phyloP scores from a whole-genome alignment of 2,888 invertebrate genomes.

The Acleris sparsana region DNA sequence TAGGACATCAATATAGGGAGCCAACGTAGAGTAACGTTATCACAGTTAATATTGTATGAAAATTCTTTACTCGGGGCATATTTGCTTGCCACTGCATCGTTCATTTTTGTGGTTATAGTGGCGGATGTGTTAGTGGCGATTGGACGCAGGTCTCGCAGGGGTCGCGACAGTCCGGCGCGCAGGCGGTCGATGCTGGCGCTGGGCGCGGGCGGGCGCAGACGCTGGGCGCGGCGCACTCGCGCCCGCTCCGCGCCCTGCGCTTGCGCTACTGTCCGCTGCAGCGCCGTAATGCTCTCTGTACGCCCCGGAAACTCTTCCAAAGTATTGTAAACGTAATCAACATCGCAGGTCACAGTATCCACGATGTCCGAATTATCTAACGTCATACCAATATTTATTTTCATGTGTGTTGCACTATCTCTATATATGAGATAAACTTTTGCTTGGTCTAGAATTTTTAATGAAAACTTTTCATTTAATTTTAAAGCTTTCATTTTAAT shows the following conservation, averaged over 20 bases:
- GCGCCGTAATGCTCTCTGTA: conserved; percentile 65
- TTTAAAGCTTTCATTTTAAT: conserved; percentile 77
- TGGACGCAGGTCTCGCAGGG: conserved; percentile 53
- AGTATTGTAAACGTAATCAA: conserved; percentile 58
- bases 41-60: conserved; percentile 3
- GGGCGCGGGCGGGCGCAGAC: conserved; percentile 47
- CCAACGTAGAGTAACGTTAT: conserved; percentile 12
- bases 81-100: background rate
- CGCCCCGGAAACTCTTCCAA: conserved; percentile 53
- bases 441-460: conserved; percentile 72
- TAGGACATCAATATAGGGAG: background rate
- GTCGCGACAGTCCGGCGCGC: conserved; percentile 53
- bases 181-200: conserved; percentile 59
- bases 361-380: conserved; percentile 79
- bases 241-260: conserved; percentile 59
- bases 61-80: conserved; percentile 3
- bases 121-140: conserved; percentile 40
- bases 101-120: background rate
- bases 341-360: conserved; percentile 66
- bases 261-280: conserved; percentile 64
- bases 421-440: conserved; percentile 68
- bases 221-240: conserved; percentile 56
- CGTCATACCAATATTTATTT: conserved; percentile 76
- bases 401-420: conserved; percentile 68
- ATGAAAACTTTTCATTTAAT: conserved; percentile 72